A percentile compares a stretch with the other conserved stretches of the same genome.
phyloP scores from a whole-genome alignment of 2,113 vertebrate species.

The Myotis davidii region DNA sequence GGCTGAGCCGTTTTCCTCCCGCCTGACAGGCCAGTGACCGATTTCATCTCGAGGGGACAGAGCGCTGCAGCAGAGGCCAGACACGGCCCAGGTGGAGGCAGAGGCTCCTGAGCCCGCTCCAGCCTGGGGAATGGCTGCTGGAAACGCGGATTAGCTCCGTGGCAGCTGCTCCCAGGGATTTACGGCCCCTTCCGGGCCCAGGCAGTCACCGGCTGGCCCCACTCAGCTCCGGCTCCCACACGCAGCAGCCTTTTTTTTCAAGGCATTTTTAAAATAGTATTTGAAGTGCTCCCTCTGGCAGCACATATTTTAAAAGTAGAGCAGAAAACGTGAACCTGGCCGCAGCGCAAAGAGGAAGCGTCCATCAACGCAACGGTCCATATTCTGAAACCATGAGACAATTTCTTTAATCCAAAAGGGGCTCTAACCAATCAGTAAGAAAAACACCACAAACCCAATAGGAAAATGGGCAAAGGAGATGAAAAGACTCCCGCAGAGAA shows the following conservation, averaged over 20 bases:
- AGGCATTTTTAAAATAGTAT: background rate
- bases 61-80: slow-evolving; percentile 25
- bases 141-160: background rate
- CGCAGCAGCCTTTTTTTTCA: background rate
- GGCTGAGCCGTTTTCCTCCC: slow-evolving; percentile 68
- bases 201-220: background rate
- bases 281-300: background rate
- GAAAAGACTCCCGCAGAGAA: background rate
- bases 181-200: background rate
- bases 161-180: slow-evolving; percentile 42
- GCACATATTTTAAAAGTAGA: background rate
- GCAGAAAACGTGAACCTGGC: background rate
- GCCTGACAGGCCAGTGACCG: slow-evolving; percentile 59
- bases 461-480: background rate
- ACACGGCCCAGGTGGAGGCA: background rate
- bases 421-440: background rate
- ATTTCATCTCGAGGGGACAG: slow-evolving; percentile 60
- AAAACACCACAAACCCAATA: background rate
- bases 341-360: background rate
- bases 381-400: background rate
- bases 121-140: background rate
- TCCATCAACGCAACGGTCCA: accelerated
- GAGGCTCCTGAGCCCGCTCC: background rate
- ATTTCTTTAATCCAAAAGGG: background rate
- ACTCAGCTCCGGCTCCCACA: background rate